Evolutionary conservation across 1,140 invertebrate species (phyloP).

Genomic region (Cepaea nemoralis): DNA sequence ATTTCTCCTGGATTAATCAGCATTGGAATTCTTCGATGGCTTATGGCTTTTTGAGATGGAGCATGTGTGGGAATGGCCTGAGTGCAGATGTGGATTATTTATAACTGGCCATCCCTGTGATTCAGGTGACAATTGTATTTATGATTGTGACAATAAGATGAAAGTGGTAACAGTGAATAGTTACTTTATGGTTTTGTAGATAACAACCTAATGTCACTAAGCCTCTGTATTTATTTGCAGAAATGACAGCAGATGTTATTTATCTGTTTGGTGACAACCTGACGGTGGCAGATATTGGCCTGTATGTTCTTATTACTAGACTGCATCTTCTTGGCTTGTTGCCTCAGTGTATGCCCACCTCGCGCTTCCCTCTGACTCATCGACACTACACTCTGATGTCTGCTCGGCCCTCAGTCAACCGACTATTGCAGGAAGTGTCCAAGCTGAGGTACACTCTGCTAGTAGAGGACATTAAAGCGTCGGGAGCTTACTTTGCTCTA

Average conservation of each 20-base stretch:
- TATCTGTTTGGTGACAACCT: slow-evolving; percentile 82
- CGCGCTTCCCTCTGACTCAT: slow-evolving; percentile 77
- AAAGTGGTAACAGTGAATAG: no score
- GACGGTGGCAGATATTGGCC: slow-evolving; percentile 81
- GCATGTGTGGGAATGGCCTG: no score
- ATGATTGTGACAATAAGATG: no score
- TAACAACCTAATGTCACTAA: no score
- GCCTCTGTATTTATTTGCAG: slow-evolving; percentile 39
- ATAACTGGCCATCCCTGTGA: no score
- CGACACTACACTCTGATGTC: slow-evolving; percentile 79
- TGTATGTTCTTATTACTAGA: slow-evolving; percentile 80
- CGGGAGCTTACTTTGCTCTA: slow-evolving; percentile 48
- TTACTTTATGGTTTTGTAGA: no score
- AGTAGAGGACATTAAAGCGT: slow-evolving; percentile 56
- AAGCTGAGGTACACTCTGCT: slow-evolving; percentile 53
- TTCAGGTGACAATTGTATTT: no score
- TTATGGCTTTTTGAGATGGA: no score
- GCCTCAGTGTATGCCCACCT: slow-evolving; percentile 77
- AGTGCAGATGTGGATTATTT: no score
- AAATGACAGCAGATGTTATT: slow-evolving; percentile 69
- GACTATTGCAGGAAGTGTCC: slow-evolving; percentile 51
- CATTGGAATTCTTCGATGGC: no score
- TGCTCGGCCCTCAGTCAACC: slow-evolving; percentile 76
- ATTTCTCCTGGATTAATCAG: no score
- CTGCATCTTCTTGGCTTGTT: slow-evolving; percentile 80